phyloP scores from a whole-genome alignment of 2,888 invertebrate species.

The Gortyna flavago region DNA sequence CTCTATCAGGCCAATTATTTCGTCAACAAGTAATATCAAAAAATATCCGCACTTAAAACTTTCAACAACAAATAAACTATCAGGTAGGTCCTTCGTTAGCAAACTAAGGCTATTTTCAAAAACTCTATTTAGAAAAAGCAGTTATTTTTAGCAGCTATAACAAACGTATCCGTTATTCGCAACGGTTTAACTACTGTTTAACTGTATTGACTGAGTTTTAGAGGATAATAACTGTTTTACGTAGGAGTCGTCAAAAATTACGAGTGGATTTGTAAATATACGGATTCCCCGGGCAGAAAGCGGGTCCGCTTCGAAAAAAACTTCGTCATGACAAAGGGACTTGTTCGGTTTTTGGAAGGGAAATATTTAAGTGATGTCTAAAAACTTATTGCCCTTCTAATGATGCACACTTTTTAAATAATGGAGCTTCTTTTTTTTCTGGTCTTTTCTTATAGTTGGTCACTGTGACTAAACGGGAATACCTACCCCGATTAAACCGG shows the following conservation, averaged over 20 bases:
- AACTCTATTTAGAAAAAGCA: slow-evolving; percentile 15
- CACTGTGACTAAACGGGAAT: not conserved
- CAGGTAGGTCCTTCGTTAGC: not conserved
- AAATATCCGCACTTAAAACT: not conserved
- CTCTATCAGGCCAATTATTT: no score
- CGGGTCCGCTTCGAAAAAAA: not conserved
- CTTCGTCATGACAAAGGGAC: not conserved
- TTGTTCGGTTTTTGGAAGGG: no score
- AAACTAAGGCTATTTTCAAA: not conserved
- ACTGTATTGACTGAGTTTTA: slow-evolving; percentile 40
- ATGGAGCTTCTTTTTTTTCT: no score
- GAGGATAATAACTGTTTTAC: slow-evolving; percentile 29
- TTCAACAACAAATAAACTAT: slow-evolving; percentile 15
- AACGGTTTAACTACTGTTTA: slow-evolving; percentile 40
- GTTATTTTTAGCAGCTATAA: slow-evolving; percentile 37
- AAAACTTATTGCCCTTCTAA: not conserved
- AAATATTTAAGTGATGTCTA: not conserved
- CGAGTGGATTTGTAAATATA: slow-evolving; percentile 15
- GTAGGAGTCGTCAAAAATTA: slow-evolving; percentile 12
- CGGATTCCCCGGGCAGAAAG: accelerated
- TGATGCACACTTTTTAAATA: no score
- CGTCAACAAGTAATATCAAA: not conserved
- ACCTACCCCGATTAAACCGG: not conserved
- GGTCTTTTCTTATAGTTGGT: not conserved
- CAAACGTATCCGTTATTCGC: slow-evolving; percentile 11